Evolutionary conservation across 2,888 invertebrate genomes (phyloP), one percentile per base, ranked within the genome.

Genomic region (Rotaria sp.): DNA sequence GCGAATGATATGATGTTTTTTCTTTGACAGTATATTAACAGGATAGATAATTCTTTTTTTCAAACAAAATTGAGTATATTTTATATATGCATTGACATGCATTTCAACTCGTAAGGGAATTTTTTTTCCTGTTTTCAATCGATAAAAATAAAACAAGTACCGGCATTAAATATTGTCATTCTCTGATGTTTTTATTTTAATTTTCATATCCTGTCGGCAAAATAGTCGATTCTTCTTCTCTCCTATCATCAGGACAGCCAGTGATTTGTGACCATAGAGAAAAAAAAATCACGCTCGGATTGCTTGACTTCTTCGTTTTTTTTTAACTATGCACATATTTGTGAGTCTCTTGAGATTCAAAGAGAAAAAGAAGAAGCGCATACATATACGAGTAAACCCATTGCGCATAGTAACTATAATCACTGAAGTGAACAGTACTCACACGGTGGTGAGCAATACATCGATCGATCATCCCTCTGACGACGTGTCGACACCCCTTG

Each of bases 101-200:
- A 30, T 67, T 67, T 30, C 67, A 13, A 67, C 35, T 67, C 67
- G 67, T 67, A 35, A 15, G 67, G 67, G 67, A 67, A 67, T 67
- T 67, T 55, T 55, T 55, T 11, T 24, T 24, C 8, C 24, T 55
- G 13, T 67, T 26, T 18, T 35, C 18, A 67, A 67, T 67, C 67
- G 30, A 67, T 67, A 67, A 67, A 67, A 35, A 30, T 67, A 67
- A 67, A 67, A 67, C 18, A 67, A 67, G 35, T 67, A 67, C 67
- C 67, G 67, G 35, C 67, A 35, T 35, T 26, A 18, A 13, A 67
- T 59, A 59, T n/a, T n/a, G 15, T 59, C 30, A 30, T 59, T 59
- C 59, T 59, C 59, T 59, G 59, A 59, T 59, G 59, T 59, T 59
- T n/a, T 59, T 59, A 67, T 67, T 67, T 67, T 67, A 67, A 67